A percentile compares a stretch with the other conserved stretches of the same genome.
Conservation (phyloP, 23 tunicate genomes). For the Halocynthia aurantium region DNA sequence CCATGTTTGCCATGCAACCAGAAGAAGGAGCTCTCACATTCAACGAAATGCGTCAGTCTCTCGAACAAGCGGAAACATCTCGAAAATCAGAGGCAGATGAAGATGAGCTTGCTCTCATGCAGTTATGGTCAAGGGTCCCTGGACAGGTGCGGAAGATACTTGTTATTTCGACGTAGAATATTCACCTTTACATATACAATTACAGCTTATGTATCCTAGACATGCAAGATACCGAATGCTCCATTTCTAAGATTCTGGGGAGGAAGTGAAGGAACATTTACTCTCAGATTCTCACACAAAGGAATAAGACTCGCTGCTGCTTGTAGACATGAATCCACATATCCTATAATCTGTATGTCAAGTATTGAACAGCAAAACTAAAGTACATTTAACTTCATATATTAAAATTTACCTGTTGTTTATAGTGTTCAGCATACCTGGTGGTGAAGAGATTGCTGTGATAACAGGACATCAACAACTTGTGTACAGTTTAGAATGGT, state of each 20-base stretch:
- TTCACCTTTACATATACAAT: not conserved
- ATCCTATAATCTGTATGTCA: constrained; percentile 77
- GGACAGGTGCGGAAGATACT: constrained; percentile 49
- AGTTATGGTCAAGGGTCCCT: constrained; percentile 60
- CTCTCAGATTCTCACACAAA: constrained; percentile 61
- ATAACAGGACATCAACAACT: constrained; percentile 82
- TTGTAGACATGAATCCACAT: constrained; percentile 69
- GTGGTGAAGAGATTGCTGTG: constrained; percentile 76
- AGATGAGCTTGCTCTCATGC: constrained; percentile 17
- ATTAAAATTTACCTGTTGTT: constrained; percentile 4
- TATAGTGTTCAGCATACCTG: constrained; percentile 75
- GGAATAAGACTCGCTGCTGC: constrained; percentile 78
- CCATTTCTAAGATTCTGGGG: constrained; percentile 60
- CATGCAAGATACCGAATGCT: constrained; percentile 83
- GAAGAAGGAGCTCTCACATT: constrained; percentile 45
- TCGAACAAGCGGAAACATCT: constrained; percentile 49
- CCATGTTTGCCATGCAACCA: constrained; percentile 65
- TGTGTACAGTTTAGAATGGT: constrained; percentile 89
- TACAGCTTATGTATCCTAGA: constrained; percentile 13
- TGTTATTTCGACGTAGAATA: not conserved
- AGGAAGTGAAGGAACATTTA: constrained; percentile 77
- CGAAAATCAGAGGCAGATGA: constrained; percentile 3
- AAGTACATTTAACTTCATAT: not conserved
- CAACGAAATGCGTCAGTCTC: constrained; percentile 43
- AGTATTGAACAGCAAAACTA: not conserved